Conservation (phyloP, 2,113 vertebrate species). For the Formicarius rufipectus region DNA sequence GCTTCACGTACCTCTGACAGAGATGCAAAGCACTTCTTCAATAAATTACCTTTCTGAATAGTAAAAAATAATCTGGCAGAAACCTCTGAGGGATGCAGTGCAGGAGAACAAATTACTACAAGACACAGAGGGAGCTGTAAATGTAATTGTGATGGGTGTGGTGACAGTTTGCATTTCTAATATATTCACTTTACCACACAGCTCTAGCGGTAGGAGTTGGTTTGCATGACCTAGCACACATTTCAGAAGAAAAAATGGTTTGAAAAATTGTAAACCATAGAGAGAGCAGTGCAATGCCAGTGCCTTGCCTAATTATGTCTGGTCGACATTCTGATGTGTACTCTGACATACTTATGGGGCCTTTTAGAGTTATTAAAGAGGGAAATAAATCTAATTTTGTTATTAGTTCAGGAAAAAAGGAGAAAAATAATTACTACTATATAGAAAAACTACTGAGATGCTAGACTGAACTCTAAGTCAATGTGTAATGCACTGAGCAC, state of each 20-base stretch:
- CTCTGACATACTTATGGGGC: neutral
- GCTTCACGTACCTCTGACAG: conserved; percentile 6
- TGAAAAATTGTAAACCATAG: neutral
- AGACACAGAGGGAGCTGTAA: conserved; percentile 53
- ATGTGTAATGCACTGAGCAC: neutral
- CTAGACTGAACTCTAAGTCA: neutral
- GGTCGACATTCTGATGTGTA: neutral
- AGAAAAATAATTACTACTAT: neutral
- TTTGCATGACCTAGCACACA: conserved; percentile 7
- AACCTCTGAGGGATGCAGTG: conserved; percentile 33
- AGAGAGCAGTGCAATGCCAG: neutral
- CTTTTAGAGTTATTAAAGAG: neutral
- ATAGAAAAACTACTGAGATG: neutral
- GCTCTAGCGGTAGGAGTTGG: neutral
- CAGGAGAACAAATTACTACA: conserved; percentile 52
- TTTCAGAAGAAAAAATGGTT: neutral
- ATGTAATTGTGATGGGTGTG: conserved; percentile 56
- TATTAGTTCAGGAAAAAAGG: neutral
- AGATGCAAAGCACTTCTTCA: conserved; percentile 47
- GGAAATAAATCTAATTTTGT: conserved; percentile 21
- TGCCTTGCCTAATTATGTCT: neutral
- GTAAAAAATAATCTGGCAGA: conserved; percentile 58
- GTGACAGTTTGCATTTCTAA: conserved; percentile 55
- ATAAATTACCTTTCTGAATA: conserved; percentile 60
- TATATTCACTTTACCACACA: neutral